Evolutionary conservation across 1,140 invertebrate genomes (phyloP), one percentile per base, ranked within the genome.

Genomic region (Aphis gossypii): DNA sequence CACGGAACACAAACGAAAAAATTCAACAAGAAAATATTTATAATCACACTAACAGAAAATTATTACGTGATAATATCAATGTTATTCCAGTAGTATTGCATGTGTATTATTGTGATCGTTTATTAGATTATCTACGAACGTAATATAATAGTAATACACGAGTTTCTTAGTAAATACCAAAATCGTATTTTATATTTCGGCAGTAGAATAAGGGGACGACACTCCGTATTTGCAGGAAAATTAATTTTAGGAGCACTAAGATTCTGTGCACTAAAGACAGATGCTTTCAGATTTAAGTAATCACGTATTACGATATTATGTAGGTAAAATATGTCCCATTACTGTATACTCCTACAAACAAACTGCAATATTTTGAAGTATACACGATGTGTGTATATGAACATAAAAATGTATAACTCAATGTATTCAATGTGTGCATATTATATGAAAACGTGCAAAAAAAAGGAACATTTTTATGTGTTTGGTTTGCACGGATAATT

Each of bases 61-160:
- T 84, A 84, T 44, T 84, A 41, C 38, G 35, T 2, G 38, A 84
- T 84, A 44, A 84, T 44, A 41, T 84, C 35, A 84, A 84, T 25
- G 25, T 84, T 44, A 23, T 84, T 44, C 38, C 35, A 25, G 25
- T 38, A 44, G 21, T 38, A 38, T 83, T 38, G 41, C n/a, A 18
- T n/a, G 30, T 76, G 60, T 4, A 25, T 41, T 41, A 21, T 14
- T 9, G 30, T 84, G 41, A 5, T 87, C 11, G 11, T 46, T 87
- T 87, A 87, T 87, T 87, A 44, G 9, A 84, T 87, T 87, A 87
- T 87, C 20, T 20, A 84, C 25, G 23, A 30, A 84, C 25, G 23
- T 76, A n/a, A n/a, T 68, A 68, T n/a, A 68, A 68, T 68, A 68
- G n/a, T 76, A 76, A 76, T n/a, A n/a, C n/a, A 76, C 30, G 48